Conservation (phyloP, 2,888 invertebrate species). For the Tridacna gigas region DNA sequence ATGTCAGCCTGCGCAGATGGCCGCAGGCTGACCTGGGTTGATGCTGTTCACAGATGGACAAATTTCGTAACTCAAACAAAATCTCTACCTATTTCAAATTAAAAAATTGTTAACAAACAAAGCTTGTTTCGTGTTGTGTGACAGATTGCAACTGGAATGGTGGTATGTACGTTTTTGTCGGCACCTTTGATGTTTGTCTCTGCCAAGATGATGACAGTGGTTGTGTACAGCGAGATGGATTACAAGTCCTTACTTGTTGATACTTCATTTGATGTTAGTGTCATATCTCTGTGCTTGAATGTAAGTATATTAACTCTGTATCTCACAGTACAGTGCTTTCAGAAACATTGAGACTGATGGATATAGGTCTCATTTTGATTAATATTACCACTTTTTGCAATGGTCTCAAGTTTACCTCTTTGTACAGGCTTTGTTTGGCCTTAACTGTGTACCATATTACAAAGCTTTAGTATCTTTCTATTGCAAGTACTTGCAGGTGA, state of each 20-base stretch:
- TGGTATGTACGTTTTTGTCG: conserved; percentile 96
- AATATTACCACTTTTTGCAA: background rate
- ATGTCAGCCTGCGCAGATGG: too few species aligned
- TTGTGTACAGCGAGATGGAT: conserved; percentile 88
- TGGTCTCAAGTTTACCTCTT: background rate
- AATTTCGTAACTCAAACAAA: too few species aligned
- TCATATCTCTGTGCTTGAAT: conserved; percentile 87
- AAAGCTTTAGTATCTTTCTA: too few species aligned
- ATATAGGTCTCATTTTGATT: background rate
- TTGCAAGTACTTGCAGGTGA: too few species aligned
- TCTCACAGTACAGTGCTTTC: too few species aligned
- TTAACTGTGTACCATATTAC: too few species aligned
- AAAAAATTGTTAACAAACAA: too few species aligned
- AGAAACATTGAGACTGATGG: background rate
- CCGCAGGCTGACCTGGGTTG: too few species aligned
- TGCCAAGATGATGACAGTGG: conserved; percentile 93
- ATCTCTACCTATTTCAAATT: too few species aligned
- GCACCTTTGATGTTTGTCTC: conserved; percentile 98
- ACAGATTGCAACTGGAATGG: conserved; percentile 96
- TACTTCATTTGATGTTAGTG: conserved; percentile 94
- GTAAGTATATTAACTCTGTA: background rate
- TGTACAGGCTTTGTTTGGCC: background rate
- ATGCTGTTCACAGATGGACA: too few species aligned
- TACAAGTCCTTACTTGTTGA: conserved; percentile 91
- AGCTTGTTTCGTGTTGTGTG: conserved; percentile 65